Conservation (phyloP, 2,797 vertebrate genomes). For the Liparis tanakae region DNA sequence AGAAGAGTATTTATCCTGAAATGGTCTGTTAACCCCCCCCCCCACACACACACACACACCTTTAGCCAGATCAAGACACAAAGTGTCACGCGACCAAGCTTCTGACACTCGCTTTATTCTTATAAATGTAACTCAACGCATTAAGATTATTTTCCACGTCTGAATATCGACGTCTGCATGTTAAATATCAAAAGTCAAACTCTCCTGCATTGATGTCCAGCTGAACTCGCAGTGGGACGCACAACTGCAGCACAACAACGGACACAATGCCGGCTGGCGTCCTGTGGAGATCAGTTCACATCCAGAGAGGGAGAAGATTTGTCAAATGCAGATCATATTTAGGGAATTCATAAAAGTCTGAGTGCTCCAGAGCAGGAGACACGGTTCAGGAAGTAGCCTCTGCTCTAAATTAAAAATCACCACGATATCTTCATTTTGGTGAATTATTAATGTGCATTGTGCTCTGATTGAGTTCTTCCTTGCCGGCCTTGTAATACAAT, state of each 20-base stretch:
- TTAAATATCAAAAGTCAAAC: conserved; percentile 27
- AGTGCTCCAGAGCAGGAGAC: neutral
- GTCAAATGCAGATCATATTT: neutral
- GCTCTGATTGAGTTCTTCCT: neutral
- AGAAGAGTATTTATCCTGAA: neutral
- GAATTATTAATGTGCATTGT: neutral
- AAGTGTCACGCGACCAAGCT: neutral
- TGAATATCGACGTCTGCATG: neutral
- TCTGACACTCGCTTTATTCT: neutral
- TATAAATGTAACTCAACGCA: neutral
- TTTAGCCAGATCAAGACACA: neutral
- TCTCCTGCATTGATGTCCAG: conserved; percentile 24
- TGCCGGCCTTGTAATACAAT: neutral
- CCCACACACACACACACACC: too few relatives aligned
- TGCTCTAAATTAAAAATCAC: too few relatives aligned
- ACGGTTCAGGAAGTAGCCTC: neutral
- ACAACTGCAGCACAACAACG: conserved; percentile 8
- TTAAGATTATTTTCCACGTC: neutral
- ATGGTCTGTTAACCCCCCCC: neutral
- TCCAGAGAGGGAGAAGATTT: neutral
- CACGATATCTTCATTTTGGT: neutral
- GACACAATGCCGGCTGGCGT: conserved; percentile 14
- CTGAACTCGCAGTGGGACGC: conserved; percentile 26
- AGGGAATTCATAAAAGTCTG: neutral
- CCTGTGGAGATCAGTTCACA: conserved; percentile 6